Evolutionary conservation across 2,888 invertebrate genomes (phyloP).

Genomic region (Thymelicus lineola): DNA sequence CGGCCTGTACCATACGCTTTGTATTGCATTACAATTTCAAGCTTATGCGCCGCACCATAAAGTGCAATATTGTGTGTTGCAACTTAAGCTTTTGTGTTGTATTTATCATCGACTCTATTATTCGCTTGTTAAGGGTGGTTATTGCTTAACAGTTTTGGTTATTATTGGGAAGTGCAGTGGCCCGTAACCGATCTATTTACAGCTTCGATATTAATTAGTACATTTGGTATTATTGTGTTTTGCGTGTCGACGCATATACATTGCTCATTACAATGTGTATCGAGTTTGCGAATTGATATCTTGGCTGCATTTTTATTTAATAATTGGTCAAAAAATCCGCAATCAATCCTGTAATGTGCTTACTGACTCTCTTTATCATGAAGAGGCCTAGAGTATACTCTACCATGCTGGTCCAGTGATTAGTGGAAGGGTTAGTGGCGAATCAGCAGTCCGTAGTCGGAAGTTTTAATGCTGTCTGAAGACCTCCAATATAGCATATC

Average conservation of each 20-base stretch:
- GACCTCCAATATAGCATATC: too few relatives aligned
- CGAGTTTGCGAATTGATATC: slow-evolving; percentile 1
- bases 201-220: slow-evolving; percentile 53
- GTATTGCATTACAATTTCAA: background rate
- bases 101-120: slow-evolving; percentile 8
- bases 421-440: too few relatives aligned
- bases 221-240: slow-evolving; percentile 47
- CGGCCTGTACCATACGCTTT: slow-evolving; percentile 19
- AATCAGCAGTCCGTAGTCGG: too few relatives aligned
- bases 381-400: too few relatives aligned
- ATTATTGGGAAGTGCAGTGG: slow-evolving; percentile 47
- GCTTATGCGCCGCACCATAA: background rate
- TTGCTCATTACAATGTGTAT: slow-evolving; percentile 38
- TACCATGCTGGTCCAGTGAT: too few relatives aligned
- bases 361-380: too few relatives aligned
- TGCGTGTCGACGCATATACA: slow-evolving; percentile 43
- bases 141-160: slow-evolving; percentile 25
- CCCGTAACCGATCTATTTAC: slow-evolving; percentile 51
- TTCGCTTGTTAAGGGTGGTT: background rate
- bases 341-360: too few relatives aligned
- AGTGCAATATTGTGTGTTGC: background rate
- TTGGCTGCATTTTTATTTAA: background rate
- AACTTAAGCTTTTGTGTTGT: background rate
- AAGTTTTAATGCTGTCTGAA: too few relatives aligned
- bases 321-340: too few relatives aligned